Base-by-base conservation (phyloP, 2,113 vertebrate species). In the Heterochromis multidens region DNA sequence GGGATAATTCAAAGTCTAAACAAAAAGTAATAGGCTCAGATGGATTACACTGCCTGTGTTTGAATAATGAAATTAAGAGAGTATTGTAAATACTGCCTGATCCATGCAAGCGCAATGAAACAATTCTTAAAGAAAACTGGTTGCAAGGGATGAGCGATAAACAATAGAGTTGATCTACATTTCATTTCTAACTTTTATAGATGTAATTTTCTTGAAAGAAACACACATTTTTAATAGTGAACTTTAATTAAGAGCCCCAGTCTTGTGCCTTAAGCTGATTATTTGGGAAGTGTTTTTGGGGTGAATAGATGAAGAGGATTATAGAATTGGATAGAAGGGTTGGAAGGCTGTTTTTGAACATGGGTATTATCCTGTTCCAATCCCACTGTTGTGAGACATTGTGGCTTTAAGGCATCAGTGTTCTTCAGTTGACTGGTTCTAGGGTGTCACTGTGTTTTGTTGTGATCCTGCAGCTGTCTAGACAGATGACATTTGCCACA, bases 241-340 rank as follows among this genome's bases (percentile, higher is more conserved):
- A 79, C 33, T 82, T 79, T 2, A 82, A 70, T 80, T 40, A 74
- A 65, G 84, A 77, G 52, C 77, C 6, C 3, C 23, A 7, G 56
- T 80, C 58, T 80, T 79, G 43, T 85, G 58, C 77, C 77, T 61
- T 90, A 89, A 94, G 85, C 87, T 89, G 91, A 92, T 93, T 89
- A 92, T 84, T 86, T 61, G 27, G 17, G 14, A 82, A 74, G 63
- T 93, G 82, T 88, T 85, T 89, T 91, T 13, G 62, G 62, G 46
- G 76, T 57, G 84, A 81, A 43, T 43, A 4, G 16, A 86, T 76
- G 65, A 82, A 78, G 77, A 77, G 85, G 91, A 88, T 93, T 92
- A 88, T 3, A 84, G 21, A 86, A 61, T 77, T 31, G 83, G 87
- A 79, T 77, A 33, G 5, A 49, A 65, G 63, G 83, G 58, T 57